Evolutionary conservation across 2,797 vertebrate genomes (phyloP).

Genomic region (Pyrocephalus nanus): DNA sequence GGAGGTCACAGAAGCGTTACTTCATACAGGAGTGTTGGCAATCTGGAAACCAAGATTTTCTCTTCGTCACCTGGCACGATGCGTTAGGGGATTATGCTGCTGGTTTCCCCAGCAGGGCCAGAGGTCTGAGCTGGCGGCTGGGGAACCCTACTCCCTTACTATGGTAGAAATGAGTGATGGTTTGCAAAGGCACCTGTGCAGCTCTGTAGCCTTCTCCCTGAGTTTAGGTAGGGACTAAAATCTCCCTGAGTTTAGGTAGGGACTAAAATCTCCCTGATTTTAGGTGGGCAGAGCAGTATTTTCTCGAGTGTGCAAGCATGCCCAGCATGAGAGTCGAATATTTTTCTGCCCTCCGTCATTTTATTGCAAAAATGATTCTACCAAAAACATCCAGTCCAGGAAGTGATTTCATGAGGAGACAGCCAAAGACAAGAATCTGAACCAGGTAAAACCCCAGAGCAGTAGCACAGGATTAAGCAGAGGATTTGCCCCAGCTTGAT

Average conservation of each 20-base stretch:
- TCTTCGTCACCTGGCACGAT: not conserved
- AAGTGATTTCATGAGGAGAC: not conserved
- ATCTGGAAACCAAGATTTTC: not conserved
- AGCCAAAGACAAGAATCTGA: not conserved
- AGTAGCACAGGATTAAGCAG: not conserved
- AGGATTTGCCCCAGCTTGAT: not conserved
- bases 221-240: no score
- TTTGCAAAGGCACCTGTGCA: not conserved
- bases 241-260: no score
- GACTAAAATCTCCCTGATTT: no score
- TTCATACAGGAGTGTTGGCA: not conserved
- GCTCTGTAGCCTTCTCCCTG: not conserved
- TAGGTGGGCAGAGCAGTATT: not conserved
- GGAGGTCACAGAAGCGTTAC: not conserved
- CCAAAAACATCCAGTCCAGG: not conserved
- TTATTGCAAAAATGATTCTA: not conserved
- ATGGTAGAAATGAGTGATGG: rapidly evolving
- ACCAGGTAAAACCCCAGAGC: not conserved
- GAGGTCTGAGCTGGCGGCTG: not conserved
- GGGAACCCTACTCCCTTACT: not conserved
- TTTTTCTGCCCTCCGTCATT: not conserved
- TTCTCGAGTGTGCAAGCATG: rapidly evolving
- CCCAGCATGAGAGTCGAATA: not conserved
- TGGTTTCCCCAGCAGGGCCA: not conserved
- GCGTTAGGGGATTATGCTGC: not conserved